These are phyloP conservation scores for Eurystomus gularis DNA, from an alignment of 2,113 vertebrate genomes.

Conservation along the genomic window DNA sequence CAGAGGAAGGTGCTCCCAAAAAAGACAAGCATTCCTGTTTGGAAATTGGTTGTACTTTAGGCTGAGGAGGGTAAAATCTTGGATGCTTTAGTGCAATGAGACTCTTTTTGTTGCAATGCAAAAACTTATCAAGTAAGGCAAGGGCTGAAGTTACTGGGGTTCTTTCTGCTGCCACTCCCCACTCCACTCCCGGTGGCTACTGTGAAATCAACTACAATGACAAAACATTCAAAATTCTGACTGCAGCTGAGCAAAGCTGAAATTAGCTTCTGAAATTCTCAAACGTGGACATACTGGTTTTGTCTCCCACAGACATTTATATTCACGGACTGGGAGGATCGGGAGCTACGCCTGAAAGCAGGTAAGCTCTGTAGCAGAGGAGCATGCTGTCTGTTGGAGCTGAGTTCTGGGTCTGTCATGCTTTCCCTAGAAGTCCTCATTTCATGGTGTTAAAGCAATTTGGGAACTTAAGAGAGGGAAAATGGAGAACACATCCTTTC, in stretches of 20 bases:
- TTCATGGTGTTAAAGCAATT: background rate
- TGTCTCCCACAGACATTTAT: conserved; percentile 86
- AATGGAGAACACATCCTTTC: background rate
- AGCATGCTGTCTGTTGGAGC: background rate
- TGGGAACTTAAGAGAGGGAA: background rate
- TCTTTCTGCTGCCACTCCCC: background rate
- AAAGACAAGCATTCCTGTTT: background rate
- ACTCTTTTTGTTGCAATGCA: background rate
- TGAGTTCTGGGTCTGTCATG: background rate
- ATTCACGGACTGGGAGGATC: conserved; percentile 94
- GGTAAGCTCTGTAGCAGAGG: conserved; percentile 64
- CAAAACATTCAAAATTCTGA: background rate
- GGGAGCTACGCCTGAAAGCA: conserved; percentile 79
- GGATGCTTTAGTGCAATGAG: background rate
- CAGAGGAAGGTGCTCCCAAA: background rate
- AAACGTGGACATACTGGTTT: background rate
- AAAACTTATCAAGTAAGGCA: background rate
- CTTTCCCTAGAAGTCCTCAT: background rate
- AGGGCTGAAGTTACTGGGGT: background rate
- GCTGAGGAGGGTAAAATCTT: background rate
- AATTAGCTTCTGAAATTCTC: background rate
- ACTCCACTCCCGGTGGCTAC: background rate
- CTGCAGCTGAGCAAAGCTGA: background rate
- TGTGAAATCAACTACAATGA: background rate
- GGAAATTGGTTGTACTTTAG: background rate